Conservation (phyloP, 2,113 vertebrate species). For the Scortum barcoo region DNA sequence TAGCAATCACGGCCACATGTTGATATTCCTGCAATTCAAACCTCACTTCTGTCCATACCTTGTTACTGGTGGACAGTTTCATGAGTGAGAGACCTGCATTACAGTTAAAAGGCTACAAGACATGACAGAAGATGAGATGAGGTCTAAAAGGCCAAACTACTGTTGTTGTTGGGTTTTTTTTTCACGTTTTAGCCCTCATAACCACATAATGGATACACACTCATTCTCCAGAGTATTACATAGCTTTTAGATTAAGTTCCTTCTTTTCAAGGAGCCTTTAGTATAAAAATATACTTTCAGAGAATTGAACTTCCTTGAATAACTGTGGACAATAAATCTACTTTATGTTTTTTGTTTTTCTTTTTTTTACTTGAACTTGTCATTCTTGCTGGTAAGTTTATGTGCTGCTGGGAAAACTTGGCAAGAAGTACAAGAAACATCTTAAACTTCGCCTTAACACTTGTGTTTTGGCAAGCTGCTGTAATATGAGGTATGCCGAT, state of each 20-base stretch:
- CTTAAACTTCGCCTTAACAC: not conserved
- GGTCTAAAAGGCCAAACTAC: not conserved
- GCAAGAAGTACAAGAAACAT: too few relatives aligned
- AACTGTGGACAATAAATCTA: too few relatives aligned
- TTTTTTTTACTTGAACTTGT: too few relatives aligned
- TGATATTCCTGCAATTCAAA: not conserved
- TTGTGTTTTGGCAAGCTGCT: not conserved
- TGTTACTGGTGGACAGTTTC: not conserved
- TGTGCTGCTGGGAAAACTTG: not conserved
- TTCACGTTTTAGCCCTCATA: not conserved
- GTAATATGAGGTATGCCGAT: not conserved
- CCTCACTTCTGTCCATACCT: not conserved
- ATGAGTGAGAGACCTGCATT: not conserved
- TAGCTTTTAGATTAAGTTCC: not conserved
- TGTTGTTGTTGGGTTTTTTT: too few relatives aligned
- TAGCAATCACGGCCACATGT: not conserved
- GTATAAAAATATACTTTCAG: not conserved
- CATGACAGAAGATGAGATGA: conserved; percentile 9
- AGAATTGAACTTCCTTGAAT: not conserved
- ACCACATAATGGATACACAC: not conserved
- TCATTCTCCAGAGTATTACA: not conserved
- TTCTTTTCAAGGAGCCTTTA: not conserved
- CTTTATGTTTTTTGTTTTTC: too few relatives aligned
- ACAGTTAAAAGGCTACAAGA: not conserved
- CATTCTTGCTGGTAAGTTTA: too few relatives aligned